Base-by-base conservation (phyloP, 2,888 invertebrate genomes). In the Mythimna lalbum region DNA sequence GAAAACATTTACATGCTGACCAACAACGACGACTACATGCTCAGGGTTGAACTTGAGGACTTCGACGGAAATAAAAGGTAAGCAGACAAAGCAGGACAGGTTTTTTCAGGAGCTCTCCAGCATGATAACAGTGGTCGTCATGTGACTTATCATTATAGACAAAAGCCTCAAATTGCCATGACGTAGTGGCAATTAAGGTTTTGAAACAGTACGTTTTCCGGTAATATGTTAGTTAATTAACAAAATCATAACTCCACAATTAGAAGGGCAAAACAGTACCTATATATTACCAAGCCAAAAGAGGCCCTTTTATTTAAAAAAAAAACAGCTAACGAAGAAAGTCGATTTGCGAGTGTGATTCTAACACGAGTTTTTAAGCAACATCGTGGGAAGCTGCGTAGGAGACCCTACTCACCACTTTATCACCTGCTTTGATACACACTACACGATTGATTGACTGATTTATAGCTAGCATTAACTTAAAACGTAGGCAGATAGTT, bases 1-100 rank as follows among this genome's bases (percentile, higher is more conserved):
- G 98, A 99, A 92, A 99, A 99, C 89, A 98, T 99, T 80, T 98
- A 98, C 92, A 98, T 98, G 98, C 96, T 99, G 59, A 98, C 99
- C 52, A 98, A 98, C 90, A 98, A 98, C 88, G 98, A 99, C 88
- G 98, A 98, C 89, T 98, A 98, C 90, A 97, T 98, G 91, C 96
- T 99, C 0, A 93, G 99, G 66, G 98, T 99, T 9, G 99, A 99
- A 89, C 96, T 99, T 2, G 98, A 99, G 92, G 99, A 99, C 93
- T 99, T 99, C 90, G 98, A 99, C 92, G 98, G 98, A 73, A 98
- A 98, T 89, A 98, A 98, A 93, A 97, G 98, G 98, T 98, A 93
- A 89, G 75, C 39, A 47, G 21, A 43, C 23, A 17, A 36, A 33
- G 14, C 47, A 49, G 14, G 14, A 23, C 17, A 27, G 2, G 0